Evolutionary conservation across 2,888 invertebrate genomes (phyloP).

Genomic region (Axea sp.): DNA sequence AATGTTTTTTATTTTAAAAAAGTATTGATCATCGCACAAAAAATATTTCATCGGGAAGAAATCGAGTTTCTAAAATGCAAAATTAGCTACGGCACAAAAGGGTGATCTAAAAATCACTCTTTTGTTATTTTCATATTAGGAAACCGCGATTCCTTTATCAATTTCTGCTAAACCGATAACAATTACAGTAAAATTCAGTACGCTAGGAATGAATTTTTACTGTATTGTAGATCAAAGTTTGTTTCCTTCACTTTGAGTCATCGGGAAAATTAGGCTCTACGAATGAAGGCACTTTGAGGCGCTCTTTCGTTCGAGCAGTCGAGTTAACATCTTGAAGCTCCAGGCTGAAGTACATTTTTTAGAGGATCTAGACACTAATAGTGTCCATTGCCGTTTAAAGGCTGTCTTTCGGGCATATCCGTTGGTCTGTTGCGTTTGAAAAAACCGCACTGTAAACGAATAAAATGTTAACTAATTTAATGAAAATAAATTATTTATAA

Average conservation of each 20-base stretch:
- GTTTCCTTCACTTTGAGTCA: slow-evolving; percentile 4
- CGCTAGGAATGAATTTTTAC: too few species aligned
- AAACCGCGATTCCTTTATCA: slow-evolving; percentile 26
- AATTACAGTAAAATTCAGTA: slow-evolving; percentile 4
- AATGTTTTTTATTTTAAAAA: slow-evolving; percentile 6
- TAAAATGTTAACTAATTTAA: too few species aligned
- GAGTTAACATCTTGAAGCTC: slow-evolving; percentile 15
- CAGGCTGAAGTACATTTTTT: slow-evolving; percentile 18
- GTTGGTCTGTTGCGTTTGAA: slow-evolving; percentile 93
- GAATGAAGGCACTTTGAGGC: slow-evolving; percentile 39
- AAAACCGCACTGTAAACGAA: slow-evolving; percentile 92
- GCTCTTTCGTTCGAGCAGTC: slow-evolving; percentile 9
- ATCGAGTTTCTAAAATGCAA: slow-evolving; percentile 44
- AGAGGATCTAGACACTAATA: slow-evolving; percentile 63
- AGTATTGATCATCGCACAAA: neutral
- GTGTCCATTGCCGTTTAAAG: slow-evolving; percentile 87
- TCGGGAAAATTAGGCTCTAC: slow-evolving; percentile 3
- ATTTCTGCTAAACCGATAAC: slow-evolving; percentile 19
- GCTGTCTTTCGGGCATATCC: slow-evolving; percentile 91
- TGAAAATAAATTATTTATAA: too few species aligned
- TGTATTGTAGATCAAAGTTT: slow-evolving; percentile 10
- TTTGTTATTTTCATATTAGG: neutral
- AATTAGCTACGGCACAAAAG: slow-evolving; percentile 37
- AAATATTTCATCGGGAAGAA: slow-evolving; percentile 35
- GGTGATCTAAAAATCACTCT: slow-evolving; percentile 7